Evolutionary conservation across 1,140 invertebrate genomes (phyloP).

Genomic region (Trinorchestia longiramus): DNA sequence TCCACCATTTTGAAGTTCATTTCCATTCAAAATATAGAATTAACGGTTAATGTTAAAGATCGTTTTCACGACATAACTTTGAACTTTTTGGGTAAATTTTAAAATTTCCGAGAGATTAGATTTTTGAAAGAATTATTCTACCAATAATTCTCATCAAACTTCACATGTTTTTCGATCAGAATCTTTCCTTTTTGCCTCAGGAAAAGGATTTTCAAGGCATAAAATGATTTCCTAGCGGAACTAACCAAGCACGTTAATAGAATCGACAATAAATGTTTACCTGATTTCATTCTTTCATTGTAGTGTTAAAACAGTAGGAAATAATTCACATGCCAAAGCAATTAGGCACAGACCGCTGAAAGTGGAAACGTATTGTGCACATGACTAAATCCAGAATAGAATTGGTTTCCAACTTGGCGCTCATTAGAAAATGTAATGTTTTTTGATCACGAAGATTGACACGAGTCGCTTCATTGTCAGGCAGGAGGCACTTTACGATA

Average conservation of each 20-base stretch:
- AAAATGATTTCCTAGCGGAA: background rate
- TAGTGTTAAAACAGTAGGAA: background rate
- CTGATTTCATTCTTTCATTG: too few relatives aligned
- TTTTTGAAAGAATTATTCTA: too few relatives aligned
- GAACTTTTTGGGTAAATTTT: too few relatives aligned
- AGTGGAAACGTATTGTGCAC: background rate
- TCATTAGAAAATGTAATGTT: background rate
- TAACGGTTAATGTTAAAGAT: too few relatives aligned
- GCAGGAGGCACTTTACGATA: slow-evolving; percentile 23
- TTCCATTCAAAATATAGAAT: too few relatives aligned
- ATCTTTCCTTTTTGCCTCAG: background rate
- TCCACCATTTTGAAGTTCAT: background rate
- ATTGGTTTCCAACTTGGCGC: background rate
- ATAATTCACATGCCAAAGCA: background rate
- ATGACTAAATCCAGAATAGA: background rate
- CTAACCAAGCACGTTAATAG: background rate
- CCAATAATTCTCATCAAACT: too few relatives aligned
- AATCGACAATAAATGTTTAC: background rate
- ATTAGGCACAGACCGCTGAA: background rate
- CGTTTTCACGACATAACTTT: too few relatives aligned
- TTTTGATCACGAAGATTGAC: background rate
- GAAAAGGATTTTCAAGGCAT: background rate
- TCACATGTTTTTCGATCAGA: too few relatives aligned
- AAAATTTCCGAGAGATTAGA: too few relatives aligned
- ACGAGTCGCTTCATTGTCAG: background rate